A percentile compares a stretch with the other conserved stretches of the same genome.
Conservation (phyloP, 2,113 vertebrate species). For the Pantherophis guttatus region DNA sequence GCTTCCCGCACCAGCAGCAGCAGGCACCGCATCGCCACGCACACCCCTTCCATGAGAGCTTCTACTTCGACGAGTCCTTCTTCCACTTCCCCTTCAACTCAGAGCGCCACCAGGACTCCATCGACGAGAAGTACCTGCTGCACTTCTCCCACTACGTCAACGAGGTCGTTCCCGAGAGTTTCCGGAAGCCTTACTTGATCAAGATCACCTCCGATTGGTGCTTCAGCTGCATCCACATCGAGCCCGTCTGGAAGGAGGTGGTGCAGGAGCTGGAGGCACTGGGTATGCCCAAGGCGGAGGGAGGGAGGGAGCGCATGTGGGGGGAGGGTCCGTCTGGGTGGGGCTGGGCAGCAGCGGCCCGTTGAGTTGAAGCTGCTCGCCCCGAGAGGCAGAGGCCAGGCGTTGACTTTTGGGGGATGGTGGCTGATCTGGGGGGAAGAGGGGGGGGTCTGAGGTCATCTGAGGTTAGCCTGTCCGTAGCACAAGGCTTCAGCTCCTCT, state of each 20-base stretch:
- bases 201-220: constrained; percentile 98
- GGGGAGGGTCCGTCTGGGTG: neutral
- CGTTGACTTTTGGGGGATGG: fast-evolving
- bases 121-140: constrained; percentile 84
- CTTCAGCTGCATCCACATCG: constrained; percentile 95
- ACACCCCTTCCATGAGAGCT: constrained; percentile 85
- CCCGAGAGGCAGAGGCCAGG: neutral
- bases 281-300: constrained; percentile 65
- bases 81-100: constrained; percentile 93
- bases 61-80: constrained; percentile 93
- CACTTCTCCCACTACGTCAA: constrained; percentile 90
- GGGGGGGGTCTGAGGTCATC: fast-evolving
- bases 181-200: constrained; percentile 90
- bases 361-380: too few relatives aligned
- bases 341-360: neutral
- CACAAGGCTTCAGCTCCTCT: neutral
- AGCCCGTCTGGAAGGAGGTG: constrained; percentile 94
- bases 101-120: constrained; percentile 78
- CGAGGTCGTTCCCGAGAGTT: constrained; percentile 88
- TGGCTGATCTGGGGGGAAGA: neutral
- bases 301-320: too few relatives aligned
- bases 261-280: constrained; percentile 88
- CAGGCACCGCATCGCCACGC: constrained; percentile 69
- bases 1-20: constrained; percentile 72
- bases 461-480: neutral